Base-by-base conservation (phyloP, 2,888 invertebrate genomes). In the Stramonita haemastoma region DNA sequence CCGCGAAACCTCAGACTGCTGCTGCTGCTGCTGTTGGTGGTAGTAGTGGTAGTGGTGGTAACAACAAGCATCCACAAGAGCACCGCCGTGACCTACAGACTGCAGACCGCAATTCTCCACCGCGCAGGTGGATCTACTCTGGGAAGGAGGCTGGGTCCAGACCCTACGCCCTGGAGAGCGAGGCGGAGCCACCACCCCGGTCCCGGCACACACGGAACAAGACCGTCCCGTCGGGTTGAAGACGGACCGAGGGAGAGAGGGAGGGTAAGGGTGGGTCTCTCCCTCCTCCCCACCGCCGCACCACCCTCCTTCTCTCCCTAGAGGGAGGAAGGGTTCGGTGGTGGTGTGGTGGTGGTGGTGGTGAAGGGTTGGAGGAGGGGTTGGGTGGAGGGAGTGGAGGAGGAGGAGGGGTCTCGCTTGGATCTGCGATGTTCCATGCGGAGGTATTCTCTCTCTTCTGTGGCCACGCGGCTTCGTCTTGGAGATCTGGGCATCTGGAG, bases 391-490 rank as follows among this genome's bases (percentile, higher is more conserved):
- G 57, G 85, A 0, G 19, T 0, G 84, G 46, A 46, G 32, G 32
- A 13, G 77, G 29, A 32, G 56, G 83, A 8, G 81, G 36, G 46
- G 29, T 86, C 84, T 22, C n/a, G 2, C 56, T 89, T 88, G 29
- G 79, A 32, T 15, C n/a, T 77, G 4, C 86, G 46, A 79, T 83
- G 81, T 56, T 90, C 87, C 90, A 91, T 88, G n/a, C 70, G 66
- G 60, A 84, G 60, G 79, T 73, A 90, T 60, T 91, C 91, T 19
- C 73, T 83, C 36, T 90, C 89, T 19, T 90, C 91, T 29, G 85
- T 90, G 70, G 77, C 83, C 85, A 89, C 89, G 22, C 89, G 85
- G 73, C 89, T 85, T 32, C 89, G 66, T 32, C 83, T 66, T 17
- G 89, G 89, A 8, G 89, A 89, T 17, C 85, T 26, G 17, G 73